Conservation (phyloP, 2,113 vertebrate species). For the Cichladusa arquata region DNA sequence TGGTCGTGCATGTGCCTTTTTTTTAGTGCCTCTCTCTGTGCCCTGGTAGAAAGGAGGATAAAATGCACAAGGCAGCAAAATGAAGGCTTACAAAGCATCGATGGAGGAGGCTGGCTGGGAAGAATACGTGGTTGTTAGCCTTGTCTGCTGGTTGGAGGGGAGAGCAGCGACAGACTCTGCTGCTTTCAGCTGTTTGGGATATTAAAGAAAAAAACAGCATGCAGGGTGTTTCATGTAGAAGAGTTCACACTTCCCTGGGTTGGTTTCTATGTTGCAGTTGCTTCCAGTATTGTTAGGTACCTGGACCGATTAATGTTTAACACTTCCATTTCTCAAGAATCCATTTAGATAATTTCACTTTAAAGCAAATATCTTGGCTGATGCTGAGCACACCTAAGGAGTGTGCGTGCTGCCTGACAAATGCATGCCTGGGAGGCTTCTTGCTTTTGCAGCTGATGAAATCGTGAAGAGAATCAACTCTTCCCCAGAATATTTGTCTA, state of each 20-base stretch:
- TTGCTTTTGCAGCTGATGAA: background rate
- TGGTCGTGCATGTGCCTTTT: background rate
- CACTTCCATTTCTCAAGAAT: background rate
- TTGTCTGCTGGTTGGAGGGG: background rate
- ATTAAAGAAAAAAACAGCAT: background rate
- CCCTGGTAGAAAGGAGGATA: background rate
- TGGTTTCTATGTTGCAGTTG: background rate
- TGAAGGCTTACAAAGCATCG: background rate
- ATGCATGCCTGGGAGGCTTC: background rate
- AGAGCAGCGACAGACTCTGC: rapidly evolving
- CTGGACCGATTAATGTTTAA: background rate
- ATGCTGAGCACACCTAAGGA: background rate
- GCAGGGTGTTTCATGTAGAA: background rate
- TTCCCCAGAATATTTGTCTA: background rate
- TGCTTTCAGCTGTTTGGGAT: background rate
- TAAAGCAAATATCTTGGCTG: background rate
- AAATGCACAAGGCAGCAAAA: background rate
- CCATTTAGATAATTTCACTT: background rate
- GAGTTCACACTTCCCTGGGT: background rate
- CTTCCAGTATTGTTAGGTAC: background rate
- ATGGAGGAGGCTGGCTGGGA: background rate
- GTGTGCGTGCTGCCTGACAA: background rate
- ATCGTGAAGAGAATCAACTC: background rate
- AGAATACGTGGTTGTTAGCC: background rate
- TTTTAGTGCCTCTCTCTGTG: background rate